A percentile compares a stretch with the other conserved stretches of the same genome.
These are phyloP conservation scores for Embiotoca jacksoni DNA, from an alignment of 2,113 vertebrate genomes.

Conservation along the genomic window DNA sequence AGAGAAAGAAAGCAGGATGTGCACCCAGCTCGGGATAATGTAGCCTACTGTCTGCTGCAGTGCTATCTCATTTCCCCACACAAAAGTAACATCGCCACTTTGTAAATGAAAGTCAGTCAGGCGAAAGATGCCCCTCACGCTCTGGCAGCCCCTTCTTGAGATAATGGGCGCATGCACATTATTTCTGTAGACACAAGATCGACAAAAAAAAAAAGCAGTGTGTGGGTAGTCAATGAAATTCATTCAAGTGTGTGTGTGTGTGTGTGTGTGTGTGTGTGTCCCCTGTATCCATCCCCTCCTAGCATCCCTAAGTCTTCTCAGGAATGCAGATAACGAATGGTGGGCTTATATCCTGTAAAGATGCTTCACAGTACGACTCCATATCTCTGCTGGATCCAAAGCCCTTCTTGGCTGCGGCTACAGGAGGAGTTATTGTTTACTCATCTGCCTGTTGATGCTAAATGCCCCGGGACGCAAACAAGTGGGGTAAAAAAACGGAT, in stretches of 20 bases:
- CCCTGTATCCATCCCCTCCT: constrained; percentile 26
- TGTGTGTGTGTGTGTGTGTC: constrained; percentile 26
- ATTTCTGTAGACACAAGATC: constrained; percentile 72
- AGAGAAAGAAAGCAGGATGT: constrained; percentile 49
- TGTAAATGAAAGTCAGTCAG: constrained; percentile 80
- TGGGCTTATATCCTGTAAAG: constrained; percentile 43
- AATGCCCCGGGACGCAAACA: constrained; percentile 17
- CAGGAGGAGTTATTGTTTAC: constrained; percentile 44
- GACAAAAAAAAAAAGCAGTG: constrained; percentile 57
- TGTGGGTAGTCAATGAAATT: constrained; percentile 66
- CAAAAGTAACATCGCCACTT: constrained; percentile 79
- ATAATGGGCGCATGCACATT: constrained; percentile 72
- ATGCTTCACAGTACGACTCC: constrained; percentile 25
- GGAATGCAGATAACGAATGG: constrained; percentile 39
- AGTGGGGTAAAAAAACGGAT: constrained; percentile 10
- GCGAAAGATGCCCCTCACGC: constrained; percentile 75
- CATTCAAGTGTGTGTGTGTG: constrained; percentile 41
- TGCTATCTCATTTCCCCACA: constrained; percentile 80
- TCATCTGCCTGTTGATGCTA: constrained; percentile 58
- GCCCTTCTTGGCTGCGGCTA: constrained; percentile 10
- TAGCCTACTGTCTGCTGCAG: constrained; percentile 68
- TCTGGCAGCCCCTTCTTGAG: constrained; percentile 63
- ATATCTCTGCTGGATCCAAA: constrained; percentile 27
- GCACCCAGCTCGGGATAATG: constrained; percentile 60
- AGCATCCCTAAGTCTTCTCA: constrained; percentile 55